Conservation (phyloP, 2,113 vertebrate genomes). For the Cavia porcellus region DNA sequence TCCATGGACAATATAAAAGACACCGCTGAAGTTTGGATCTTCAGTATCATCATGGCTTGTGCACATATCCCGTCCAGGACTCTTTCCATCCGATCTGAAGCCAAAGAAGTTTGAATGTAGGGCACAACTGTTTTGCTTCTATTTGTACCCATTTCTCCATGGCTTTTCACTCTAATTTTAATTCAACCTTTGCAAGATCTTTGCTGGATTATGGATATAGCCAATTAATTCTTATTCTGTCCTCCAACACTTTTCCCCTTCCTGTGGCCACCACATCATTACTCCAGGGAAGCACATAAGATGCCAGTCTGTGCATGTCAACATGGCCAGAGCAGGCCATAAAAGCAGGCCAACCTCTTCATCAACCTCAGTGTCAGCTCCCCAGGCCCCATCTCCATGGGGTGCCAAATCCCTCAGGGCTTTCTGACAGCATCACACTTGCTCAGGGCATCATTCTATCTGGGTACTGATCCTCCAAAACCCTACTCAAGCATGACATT, state of each 20-base stretch:
- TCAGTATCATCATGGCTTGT: not conserved
- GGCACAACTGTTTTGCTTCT: not conserved
- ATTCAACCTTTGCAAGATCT: not conserved
- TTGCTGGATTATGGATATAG: no score
- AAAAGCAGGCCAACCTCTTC: accelerated
- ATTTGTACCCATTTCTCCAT: not conserved
- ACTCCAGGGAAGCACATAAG: not conserved
- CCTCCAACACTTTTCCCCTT: not conserved
- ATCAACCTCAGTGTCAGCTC: not conserved
- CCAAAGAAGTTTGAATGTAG: not conserved
- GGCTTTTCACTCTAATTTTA: not conserved
- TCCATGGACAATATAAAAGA: not conserved
- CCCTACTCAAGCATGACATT: no score
- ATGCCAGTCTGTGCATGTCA: accelerated
- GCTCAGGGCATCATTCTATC: not conserved
- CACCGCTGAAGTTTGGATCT: not conserved
- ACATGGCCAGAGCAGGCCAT: accelerated
- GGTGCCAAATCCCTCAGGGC: accelerated
- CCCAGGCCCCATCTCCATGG: accelerated
- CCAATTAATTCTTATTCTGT: not conserved
- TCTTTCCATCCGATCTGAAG: not conserved
- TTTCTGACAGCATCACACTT: accelerated
- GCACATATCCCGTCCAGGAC: accelerated
- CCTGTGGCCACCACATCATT: no score
- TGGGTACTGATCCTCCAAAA: not conserved